These are phyloP conservation scores for Drosophila bifasciata DNA, from an alignment of 1,140 invertebrate genomes.

Conservation along the genomic window DNA sequence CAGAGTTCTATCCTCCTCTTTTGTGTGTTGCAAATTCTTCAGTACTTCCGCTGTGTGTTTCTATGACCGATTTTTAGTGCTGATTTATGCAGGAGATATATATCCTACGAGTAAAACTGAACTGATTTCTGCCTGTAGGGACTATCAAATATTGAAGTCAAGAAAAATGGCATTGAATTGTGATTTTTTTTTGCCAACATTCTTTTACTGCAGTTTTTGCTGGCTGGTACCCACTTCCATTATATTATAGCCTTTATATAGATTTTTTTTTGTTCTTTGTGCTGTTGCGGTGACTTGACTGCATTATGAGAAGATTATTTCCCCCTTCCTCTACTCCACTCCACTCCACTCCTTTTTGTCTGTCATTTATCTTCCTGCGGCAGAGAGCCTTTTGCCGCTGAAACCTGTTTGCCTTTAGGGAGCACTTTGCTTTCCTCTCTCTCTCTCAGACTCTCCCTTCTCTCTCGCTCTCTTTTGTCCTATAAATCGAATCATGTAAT, in stretches of 20 bases:
- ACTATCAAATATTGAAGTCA: constrained; percentile 67
- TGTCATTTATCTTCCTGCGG: constrained; percentile 72
- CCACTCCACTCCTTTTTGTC: constrained; percentile 28
- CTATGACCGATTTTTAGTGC: constrained; percentile 53
- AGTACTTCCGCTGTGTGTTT: constrained; percentile 54
- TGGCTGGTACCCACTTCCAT: constrained; percentile 27
- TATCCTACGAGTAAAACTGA: constrained; percentile 27
- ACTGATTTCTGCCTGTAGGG: constrained; percentile 21
- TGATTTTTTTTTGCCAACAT: background rate
- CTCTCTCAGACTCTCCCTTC: background rate
- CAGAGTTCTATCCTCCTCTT: constrained; percentile 20
- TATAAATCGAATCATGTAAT: constrained; percentile 72
- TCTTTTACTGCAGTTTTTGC: constrained; percentile 15
- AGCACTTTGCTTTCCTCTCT: constrained; percentile 23
- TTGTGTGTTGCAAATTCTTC: constrained; percentile 24
- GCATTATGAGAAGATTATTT: constrained; percentile 57
- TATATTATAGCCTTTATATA: constrained; percentile 75
- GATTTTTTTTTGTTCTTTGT: constrained; percentile 41
- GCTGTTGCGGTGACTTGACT: constrained; percentile 59
- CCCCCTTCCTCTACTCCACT: constrained; percentile 1
- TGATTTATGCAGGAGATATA: constrained; percentile 56
- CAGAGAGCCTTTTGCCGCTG: constrained; percentile 34
- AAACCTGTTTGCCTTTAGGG: constrained; percentile 62
- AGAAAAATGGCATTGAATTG: constrained; percentile 66
- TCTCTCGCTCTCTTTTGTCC: constrained; percentile 4